A percentile compares a stretch with the other conserved stretches of the same genome.
These are phyloP conservation scores for Eurytemora carolleeae DNA, from an alignment of 1,140 invertebrate genomes.

Conservation along the genomic window DNA sequence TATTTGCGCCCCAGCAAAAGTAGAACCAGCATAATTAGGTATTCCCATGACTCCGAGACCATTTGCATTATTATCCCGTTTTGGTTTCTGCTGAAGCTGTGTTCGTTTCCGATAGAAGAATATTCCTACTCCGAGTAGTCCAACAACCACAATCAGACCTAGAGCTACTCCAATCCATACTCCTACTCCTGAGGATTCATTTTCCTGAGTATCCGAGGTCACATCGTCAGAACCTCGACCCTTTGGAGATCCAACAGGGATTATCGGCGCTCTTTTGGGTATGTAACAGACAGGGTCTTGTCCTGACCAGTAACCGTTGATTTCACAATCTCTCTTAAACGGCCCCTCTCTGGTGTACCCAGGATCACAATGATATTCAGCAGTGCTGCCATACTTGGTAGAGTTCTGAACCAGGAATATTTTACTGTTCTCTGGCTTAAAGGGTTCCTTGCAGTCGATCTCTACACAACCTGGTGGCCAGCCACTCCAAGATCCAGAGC, in stretches of 20 bases:
- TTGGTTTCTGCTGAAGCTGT: background rate
- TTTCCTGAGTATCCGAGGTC: background rate
- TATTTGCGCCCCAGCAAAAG: background rate
- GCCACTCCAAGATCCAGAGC: conserved; percentile 3
- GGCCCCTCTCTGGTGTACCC: background rate
- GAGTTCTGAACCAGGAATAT: conserved; percentile 3
- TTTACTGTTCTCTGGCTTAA: background rate
- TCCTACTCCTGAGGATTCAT: conserved; percentile 1
- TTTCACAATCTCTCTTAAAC: background rate
- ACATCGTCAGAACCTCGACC: background rate
- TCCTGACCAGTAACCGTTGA: conserved; percentile 7
- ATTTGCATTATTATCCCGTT: background rate
- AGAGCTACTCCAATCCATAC: conserved; percentile 7
- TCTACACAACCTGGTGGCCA: conserved; percentile 9
- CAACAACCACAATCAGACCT: conserved; percentile 7
- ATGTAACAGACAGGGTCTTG: conserved; percentile 2
- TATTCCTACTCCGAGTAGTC: conserved; percentile 1
- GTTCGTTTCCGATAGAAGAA: conserved; percentile 11
- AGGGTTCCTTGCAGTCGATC: conserved; percentile 5
- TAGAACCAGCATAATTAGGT: background rate
- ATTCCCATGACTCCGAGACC: background rate
- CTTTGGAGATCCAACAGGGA: background rate
- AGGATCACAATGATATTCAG: conserved; percentile 2
- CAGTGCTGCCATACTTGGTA: conserved; percentile 1
- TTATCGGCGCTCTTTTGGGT: background rate